Evolutionary conservation across 2,113 vertebrate genomes (phyloP), one percentile per base, ranked within the genome.

Genomic region (Calyptomena viridis): DNA sequence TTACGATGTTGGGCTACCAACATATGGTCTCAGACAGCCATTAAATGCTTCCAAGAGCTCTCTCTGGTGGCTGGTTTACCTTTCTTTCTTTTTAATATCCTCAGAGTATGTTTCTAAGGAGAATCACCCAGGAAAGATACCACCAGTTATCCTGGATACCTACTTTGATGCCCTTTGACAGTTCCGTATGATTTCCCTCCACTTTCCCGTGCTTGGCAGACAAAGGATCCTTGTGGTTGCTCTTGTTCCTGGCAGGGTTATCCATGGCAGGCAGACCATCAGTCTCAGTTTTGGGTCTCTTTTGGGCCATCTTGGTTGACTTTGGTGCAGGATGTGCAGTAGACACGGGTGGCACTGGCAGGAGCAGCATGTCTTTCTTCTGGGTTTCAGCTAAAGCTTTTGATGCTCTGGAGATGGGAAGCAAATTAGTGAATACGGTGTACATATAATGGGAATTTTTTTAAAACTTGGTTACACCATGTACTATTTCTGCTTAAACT

Each of bases 141-240:
- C 4, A 2, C 10, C 33, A 11, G 4, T 12, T 13, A 6, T 2
- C 30, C 10, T 1, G 3, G 64, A 50, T 42, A 90, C 97, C 62
- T 96, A 98, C 98, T 97, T 94, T 98, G 92, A 80, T 73, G 24
- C 64, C 96, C 42, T 97, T 92, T 0, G 82, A 71, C 49, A 78
- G 92, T 39, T 98, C 97, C 0, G 50, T 24, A 27, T 71, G 83
- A 80, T 97, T 98, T 72, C 78, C 97, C 37, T 98, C 97, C 75
- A 89, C 95, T 94, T 97, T 98, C 96, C 96, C 98, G 97, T 98
- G 98, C 97, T 98, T 99, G 89, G 90, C 12, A 53, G n/a, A 68
- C 23, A 95, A 73, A 37, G 90, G 89, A 53, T 97, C 96, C 53
- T 94, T 97, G 55, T 87, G 89, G 91, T 14, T 93, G 91, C 94